Base-by-base conservation (phyloP, 2,113 vertebrate genomes). In the Columba janthina region DNA sequence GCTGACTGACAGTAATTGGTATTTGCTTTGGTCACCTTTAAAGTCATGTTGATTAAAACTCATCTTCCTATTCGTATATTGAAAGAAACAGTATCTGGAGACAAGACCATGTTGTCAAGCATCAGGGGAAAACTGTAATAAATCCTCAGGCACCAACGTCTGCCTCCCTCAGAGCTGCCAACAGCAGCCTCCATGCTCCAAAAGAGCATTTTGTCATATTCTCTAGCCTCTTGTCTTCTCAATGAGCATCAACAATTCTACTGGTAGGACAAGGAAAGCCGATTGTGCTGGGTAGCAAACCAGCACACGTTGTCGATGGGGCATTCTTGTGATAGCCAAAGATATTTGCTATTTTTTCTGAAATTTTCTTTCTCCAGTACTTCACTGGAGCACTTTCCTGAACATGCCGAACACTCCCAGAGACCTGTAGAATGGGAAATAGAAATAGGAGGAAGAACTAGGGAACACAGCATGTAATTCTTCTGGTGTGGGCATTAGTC, bases 21-120 rank as follows among this genome's bases (percentile, higher is more conserved):
- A 74, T 90, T 90, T 88, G 64, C 85, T 96, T 91, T 14, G 11
- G 48, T 90, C 79, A 78, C 57, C 65, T 83, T 93, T 94, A 85
- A 88, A 85, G 46, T 70, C 54, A 40, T n/a, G 16, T 26, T 78
- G 64, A 87, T 90, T 81, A 75, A 60, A 92, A 90, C 31, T 54
- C 28, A 51, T 79, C 73, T 88, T 94, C 70, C 71, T 88, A 54
- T 64, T 80, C 51, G 57, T 12, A 53, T 62, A 54, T 25, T 76
- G 46, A 73, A 79, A 91, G 82, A 83, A 95, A 71, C 20, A 34
- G 51, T 44, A 74, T 93, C 90, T 90, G 85, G 51, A 83, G 75
- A 79, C 64, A 71, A 83, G 64, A 74, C n/a, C 61, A 20, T 36
- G 9, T 67, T 91, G 74, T 89, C 80, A 88, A 14, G 60, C 44